phyloP scores from a whole-genome alignment of 2,888 invertebrate species.

The Venustoraphidia nigricollis region DNA sequence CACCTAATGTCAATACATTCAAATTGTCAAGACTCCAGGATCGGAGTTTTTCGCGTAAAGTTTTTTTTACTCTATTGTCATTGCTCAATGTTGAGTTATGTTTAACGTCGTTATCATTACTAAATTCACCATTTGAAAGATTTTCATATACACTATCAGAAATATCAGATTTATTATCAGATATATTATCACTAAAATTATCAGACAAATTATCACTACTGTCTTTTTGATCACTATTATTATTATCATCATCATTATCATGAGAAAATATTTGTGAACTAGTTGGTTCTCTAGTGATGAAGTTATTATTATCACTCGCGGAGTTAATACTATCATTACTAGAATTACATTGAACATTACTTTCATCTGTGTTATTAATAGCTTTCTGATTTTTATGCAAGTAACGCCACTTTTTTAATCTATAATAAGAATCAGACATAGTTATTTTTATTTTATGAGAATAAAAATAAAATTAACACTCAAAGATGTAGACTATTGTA shows the following conservation, averaged over 20 bases:
- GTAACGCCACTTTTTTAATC: neutral
- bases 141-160: neutral
- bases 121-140: no score
- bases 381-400: neutral
- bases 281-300: no score
- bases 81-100: no score
- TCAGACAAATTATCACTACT: neutral
- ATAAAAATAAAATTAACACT: no score
- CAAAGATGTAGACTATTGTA: no score
- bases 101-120: no score
- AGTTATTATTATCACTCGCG: neutral
- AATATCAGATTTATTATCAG: neutral
- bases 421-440: neutral
- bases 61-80: neutral
- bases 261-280: neutral
- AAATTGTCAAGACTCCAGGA: neutral
- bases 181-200: neutral
- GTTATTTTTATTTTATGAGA: no score
- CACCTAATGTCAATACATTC: slow-evolving; percentile 1
- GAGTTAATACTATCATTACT: neutral
- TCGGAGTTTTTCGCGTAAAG: neutral
- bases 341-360: neutral
- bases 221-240: neutral
- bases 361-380: neutral
- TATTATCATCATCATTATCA: neutral